Conservation (phyloP, 1,140 invertebrate species). For the Lordiphosa stackelbergi region DNA sequence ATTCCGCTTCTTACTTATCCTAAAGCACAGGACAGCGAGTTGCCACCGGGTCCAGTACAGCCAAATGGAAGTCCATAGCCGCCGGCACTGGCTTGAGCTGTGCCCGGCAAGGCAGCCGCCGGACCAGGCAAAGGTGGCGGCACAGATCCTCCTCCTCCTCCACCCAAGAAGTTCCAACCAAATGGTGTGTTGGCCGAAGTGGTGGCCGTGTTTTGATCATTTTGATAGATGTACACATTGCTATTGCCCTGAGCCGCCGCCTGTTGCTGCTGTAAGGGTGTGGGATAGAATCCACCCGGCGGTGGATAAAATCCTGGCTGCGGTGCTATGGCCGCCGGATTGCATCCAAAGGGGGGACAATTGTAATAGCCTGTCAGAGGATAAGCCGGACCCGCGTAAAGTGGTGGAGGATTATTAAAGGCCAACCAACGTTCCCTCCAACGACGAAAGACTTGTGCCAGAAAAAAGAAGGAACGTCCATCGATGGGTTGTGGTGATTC, state of each 20-base stretch:
- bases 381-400: slow-evolving; percentile 50
- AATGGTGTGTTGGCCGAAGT: slow-evolving; percentile 13
- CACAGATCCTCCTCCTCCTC: slow-evolving; percentile 16
- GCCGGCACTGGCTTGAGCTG: slow-evolving; percentile 28
- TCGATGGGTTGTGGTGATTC: slow-evolving; percentile 25
- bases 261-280: slow-evolving; percentile 37
- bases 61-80: slow-evolving; percentile 32
- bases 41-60: neutral
- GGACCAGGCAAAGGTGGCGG: slow-evolving; percentile 10
- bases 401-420: slow-evolving; percentile 40
- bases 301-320: slow-evolving; percentile 32
- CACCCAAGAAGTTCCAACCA: slow-evolving; percentile 35
- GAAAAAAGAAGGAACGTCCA: slow-evolving; percentile 52
- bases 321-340: slow-evolving; percentile 40
- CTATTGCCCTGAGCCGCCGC: slow-evolving; percentile 52
- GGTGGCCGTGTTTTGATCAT: slow-evolving; percentile 51
- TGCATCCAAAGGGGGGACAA: slow-evolving; percentile 51
- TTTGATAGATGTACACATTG: slow-evolving; percentile 61
- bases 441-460: slow-evolving; percentile 53
- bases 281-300: slow-evolving; percentile 39
- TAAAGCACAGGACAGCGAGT: slow-evolving; percentile 11
- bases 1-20: slow-evolving; percentile 14
- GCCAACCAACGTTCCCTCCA: slow-evolving; percentile 63
- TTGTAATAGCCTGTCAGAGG: slow-evolving; percentile 57
- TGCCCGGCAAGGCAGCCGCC: slow-evolving; percentile 10